phyloP scores from a whole-genome alignment of 2,797 vertebrate genomes.

The Spheniscus humboldti region DNA sequence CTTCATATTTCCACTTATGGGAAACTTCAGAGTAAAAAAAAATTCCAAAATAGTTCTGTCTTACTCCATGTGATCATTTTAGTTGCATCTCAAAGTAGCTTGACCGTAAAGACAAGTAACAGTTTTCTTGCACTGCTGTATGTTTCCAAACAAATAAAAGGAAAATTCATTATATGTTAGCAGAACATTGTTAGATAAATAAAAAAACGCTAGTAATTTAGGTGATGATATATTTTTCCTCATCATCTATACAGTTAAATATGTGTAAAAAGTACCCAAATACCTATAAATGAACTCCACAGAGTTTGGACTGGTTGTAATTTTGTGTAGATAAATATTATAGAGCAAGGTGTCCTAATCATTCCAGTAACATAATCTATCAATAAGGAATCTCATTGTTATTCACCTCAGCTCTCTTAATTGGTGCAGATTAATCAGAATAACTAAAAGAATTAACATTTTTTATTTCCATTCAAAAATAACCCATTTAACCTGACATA shows the following conservation, averaged over 20 bases:
- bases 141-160: background rate
- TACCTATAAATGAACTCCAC: background rate
- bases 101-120: background rate
- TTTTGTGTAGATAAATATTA: background rate
- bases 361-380: background rate
- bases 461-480: background rate
- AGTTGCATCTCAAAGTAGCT: background rate
- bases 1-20: background rate
- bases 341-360: background rate
- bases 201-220: rapidly evolving
- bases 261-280: background rate
- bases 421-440: background rate
- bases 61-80: background rate
- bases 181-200: background rate
- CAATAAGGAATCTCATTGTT: background rate
- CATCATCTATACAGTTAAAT: background rate
- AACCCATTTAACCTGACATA: background rate
- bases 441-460: background rate
- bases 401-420: background rate
- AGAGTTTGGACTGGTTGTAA: background rate
- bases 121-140: background rate
- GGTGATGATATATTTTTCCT: background rate
- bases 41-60: background rate
- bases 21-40: background rate
- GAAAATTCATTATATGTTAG: background rate